Conservation (phyloP, 2,113 vertebrate species). For the Hippolais icterina region DNA sequence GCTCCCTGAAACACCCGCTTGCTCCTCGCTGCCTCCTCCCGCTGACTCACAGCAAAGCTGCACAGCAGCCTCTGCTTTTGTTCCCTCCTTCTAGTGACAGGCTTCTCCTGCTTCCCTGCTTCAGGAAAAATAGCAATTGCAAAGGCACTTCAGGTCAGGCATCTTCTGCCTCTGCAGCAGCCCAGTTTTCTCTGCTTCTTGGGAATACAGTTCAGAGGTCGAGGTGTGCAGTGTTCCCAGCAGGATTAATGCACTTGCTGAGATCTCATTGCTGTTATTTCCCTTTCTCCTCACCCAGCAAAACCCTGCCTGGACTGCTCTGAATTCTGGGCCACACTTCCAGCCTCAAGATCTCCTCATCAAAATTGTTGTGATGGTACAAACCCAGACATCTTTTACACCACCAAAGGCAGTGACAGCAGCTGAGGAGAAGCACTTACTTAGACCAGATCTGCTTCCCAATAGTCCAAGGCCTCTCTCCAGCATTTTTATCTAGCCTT, state of each 20-base stretch:
- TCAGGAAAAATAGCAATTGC: not conserved
- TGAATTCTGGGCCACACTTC: not conserved
- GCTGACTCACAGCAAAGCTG: not conserved
- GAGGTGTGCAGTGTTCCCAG: not conserved
- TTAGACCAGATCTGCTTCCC: not conserved
- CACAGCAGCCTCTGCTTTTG: not conserved
- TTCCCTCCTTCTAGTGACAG: not conserved
- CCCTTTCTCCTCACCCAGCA: not conserved
- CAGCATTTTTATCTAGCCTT: not conserved
- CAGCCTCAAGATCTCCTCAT: not conserved
- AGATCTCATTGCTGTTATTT: not conserved
- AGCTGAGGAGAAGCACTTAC: not conserved
- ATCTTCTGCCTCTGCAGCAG: not conserved
- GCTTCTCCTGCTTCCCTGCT: not conserved
- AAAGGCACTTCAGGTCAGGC: not conserved
- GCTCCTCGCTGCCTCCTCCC: not conserved
- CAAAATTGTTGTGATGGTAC: not conserved
- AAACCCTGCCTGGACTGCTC: not conserved
- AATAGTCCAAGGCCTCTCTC: not conserved
- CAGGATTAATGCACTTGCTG: not conserved
- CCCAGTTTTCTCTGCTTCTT: not conserved
- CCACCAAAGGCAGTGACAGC: accelerated
- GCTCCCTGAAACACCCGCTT: not conserved
- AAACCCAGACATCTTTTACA: not conserved
- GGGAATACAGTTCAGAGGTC: not conserved